phyloP scores from a whole-genome alignment of 2,888 invertebrate genomes.

The Tyria jacobaeae region DNA sequence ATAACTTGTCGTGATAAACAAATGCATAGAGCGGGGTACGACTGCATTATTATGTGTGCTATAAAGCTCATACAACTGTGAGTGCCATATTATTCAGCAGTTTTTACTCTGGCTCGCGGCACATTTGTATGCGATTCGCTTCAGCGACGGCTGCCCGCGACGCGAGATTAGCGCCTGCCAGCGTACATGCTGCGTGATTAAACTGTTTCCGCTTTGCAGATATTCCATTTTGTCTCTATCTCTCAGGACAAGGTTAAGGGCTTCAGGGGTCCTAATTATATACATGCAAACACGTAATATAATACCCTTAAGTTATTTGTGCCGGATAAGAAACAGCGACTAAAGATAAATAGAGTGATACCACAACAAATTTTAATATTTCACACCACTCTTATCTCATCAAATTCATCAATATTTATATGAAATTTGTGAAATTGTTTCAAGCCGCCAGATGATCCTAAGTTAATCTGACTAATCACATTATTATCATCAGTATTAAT shows the following conservation, averaged over 20 bases:
- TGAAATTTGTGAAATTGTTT: no score
- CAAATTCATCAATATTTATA: no score
- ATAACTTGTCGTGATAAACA: conserved; percentile 19
- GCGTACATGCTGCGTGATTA: conserved; percentile 74
- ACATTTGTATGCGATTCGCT: conserved; percentile 83
- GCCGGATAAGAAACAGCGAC: neutral
- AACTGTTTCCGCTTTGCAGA: conserved; percentile 73
- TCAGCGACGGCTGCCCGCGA: conserved; percentile 72
- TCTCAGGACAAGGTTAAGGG: conserved; percentile 15
- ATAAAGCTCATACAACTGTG: conserved; percentile 69
- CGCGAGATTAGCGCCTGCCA: conserved; percentile 77
- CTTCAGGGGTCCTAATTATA: neutral
- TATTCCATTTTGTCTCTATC: conserved; percentile 58
- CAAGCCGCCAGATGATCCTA: no score
- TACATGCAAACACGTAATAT: neutral
- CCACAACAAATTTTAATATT: no score
- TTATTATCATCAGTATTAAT: neutral
- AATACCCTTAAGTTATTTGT: neutral
- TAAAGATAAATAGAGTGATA: no score
- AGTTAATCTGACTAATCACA: neutral
- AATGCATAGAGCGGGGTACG: conserved; percentile 69
- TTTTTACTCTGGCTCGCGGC: conserved; percentile 74
- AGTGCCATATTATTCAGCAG: conserved; percentile 79
- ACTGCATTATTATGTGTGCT: conserved; percentile 74
- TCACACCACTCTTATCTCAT: no score